Base-by-base conservation (phyloP, 2,888 invertebrate genomes). In the Hipparchia sbordonii region DNA sequence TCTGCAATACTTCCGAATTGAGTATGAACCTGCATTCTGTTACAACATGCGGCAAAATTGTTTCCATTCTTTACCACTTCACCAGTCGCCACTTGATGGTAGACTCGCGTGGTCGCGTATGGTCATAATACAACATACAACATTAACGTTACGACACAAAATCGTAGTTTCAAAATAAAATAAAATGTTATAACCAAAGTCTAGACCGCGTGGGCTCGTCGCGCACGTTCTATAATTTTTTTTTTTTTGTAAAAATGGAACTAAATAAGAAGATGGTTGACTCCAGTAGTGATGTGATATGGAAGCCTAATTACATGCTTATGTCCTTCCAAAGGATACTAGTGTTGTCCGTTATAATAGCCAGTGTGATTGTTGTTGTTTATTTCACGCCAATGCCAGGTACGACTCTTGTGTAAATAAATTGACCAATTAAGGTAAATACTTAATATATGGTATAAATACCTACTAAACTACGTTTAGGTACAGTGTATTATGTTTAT, bases 331-430 rank as follows among this genome's bases (percentile, higher is more conserved):
- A 96, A 82, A 95, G 96, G 90, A 93, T 95, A 82, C 94, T 95
- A 39, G 95, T 96, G 82, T 92, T 96, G 81, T 90, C 94, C 81
- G 95, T 96, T 75, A 95, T 96, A 86, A 90, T 95, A 69, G 94
- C 95, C 33, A 95, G 95, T 80, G 96, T 96, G 74, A 90, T 96
- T 66, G 95, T 96, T 69, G 95, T 96, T 76, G 95, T 96, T 77
- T 95, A 96, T 85, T 94, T 96, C 75, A 96, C 96, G 65, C 96
- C 96, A 39, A 93, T 96, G 90, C 96, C 96, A 93, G 96, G 96
- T 96, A 89, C 74, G 77, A 39, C 48, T 68, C 66, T 71, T 13
- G 5, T 67, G 13, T 13, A 4, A 13, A 48, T 48, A 48, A 48
- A 48, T 48, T 6, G 8, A 4, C 23, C 23, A 23, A 23, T 23